Evolutionary conservation across 1,140 invertebrate genomes (phyloP).

Genomic region (Sinonovacula constricta): DNA sequence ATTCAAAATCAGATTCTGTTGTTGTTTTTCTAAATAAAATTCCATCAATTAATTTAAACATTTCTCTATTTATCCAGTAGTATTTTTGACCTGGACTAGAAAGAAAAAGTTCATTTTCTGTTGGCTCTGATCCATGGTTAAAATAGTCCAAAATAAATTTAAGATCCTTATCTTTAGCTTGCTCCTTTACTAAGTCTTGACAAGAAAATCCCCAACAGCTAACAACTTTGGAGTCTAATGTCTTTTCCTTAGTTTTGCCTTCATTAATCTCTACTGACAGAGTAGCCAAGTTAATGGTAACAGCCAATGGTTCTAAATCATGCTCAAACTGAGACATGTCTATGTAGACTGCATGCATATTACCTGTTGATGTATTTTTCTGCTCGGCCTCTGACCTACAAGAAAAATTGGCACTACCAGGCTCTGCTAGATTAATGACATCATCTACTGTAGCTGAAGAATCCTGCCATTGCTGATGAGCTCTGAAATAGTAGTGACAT

Average conservation of each 20-base stretch:
- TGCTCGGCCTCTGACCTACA: not conserved
- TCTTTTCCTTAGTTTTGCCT: not conserved
- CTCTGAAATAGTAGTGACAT: conserved; percentile 5
- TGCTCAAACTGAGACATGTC: not conserved
- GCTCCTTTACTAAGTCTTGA: not conserved
- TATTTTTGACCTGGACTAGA: not conserved
- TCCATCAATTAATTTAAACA: not conserved
- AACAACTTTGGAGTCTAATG: not conserved
- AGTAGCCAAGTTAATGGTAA: not conserved
- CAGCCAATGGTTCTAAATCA: not conserved
- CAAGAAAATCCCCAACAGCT: not conserved
- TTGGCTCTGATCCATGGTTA: not conserved
- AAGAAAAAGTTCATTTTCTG: conserved; percentile 5
- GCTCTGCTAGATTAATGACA: not conserved
- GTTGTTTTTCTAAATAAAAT: not conserved
- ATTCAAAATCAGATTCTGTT: not conserved
- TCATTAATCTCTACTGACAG: not conserved
- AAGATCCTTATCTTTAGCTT: conserved; percentile 1
- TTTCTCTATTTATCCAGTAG: conserved; percentile 1
- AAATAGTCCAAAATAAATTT: not conserved
- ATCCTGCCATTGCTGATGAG: not conserved
- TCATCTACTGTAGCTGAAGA: conserved; percentile 11
- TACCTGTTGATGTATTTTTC: not conserved
- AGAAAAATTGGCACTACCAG: not conserved
- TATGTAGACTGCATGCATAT: not conserved